These are phyloP conservation scores for Synergus gifuensis DNA, from an alignment of 2,888 invertebrate species.

Conservation along the genomic window DNA sequence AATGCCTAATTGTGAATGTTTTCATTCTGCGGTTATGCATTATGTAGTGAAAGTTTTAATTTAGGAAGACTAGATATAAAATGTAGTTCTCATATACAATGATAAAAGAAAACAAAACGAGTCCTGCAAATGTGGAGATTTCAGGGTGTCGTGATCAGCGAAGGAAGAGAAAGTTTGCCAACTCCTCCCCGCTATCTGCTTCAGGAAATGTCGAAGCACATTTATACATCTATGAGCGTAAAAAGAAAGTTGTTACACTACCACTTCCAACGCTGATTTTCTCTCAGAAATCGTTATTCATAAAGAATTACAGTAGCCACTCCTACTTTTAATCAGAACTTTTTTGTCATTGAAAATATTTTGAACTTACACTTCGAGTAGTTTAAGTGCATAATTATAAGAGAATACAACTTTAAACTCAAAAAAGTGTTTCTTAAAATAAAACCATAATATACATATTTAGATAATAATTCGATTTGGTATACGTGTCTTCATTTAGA, in stretches of 20 bases:
- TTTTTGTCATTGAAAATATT: too few species aligned
- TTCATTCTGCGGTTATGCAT: neutral
- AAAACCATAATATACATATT: too few species aligned
- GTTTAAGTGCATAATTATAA: too few species aligned
- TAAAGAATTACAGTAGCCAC: too few species aligned
- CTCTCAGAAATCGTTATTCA: neutral
- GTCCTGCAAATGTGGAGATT: neutral
- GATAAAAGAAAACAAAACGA: conserved; percentile 18
- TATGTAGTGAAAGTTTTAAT: neutral
- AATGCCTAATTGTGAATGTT: neutral
- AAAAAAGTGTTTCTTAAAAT: too few species aligned
- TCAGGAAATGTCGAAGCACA: conserved; percentile 49
- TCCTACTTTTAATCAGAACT: too few species aligned
- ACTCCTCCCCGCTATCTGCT: conserved; percentile 50
- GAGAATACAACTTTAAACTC: too few species aligned
- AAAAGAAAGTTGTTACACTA: conserved; percentile 60
- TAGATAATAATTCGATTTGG: too few species aligned
- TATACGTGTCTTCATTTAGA: too few species aligned
- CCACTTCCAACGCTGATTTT: conserved; percentile 52
- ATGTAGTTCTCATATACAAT: conserved; percentile 27
- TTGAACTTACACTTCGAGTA: too few species aligned
- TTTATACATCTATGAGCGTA: conserved; percentile 43
- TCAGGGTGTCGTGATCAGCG: conserved; percentile 56
- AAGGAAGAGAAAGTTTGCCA: conserved; percentile 66
- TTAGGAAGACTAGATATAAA: neutral